These are phyloP conservation scores for Thera britannica DNA, from an alignment of 2,888 invertebrate species.

Conservation along the genomic window DNA sequence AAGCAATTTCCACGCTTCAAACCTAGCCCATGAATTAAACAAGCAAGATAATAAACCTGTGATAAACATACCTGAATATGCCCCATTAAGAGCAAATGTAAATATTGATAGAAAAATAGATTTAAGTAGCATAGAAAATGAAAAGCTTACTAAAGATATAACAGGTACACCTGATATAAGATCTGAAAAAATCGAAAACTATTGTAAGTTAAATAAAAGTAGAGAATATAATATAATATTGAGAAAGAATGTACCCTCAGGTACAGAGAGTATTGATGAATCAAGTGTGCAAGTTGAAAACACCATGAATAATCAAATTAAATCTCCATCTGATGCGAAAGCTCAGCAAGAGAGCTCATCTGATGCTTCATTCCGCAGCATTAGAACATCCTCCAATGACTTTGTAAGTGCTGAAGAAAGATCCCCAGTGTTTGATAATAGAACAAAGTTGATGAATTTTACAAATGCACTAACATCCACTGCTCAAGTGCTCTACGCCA, in stretches of 20 bases:
- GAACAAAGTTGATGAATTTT: constrained; percentile 39
- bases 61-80: constrained; percentile 76
- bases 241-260: constrained; percentile 52
- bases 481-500: constrained; percentile 57
- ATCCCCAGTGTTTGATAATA: constrained; percentile 49
- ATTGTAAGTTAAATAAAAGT: constrained; percentile 82
- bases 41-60: constrained; percentile 70
- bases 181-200: constrained; percentile 82
- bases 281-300: constrained; percentile 43
- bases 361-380: constrained; percentile 69
- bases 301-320: constrained; percentile 45
- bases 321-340: constrained; percentile 24
- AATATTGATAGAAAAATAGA: constrained; percentile 69
- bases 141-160: constrained; percentile 57
- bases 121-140: constrained; percentile 71
- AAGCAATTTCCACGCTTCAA: constrained; percentile 65
- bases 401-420: constrained; percentile 53
- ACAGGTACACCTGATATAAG: constrained; percentile 65
- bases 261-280: constrained; percentile 43
- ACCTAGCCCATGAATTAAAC: constrained; percentile 57
- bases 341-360: constrained; percentile 62
- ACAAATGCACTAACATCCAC: constrained; percentile 33
- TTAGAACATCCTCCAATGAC: constrained; percentile 57
- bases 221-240: constrained; percentile 69
- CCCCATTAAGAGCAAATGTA: constrained; percentile 72